A percentile compares a stretch with the other conserved stretches of the same genome.
Conservation (phyloP, 2,113 vertebrate genomes). For the Heloderma charlesbogerti region DNA sequence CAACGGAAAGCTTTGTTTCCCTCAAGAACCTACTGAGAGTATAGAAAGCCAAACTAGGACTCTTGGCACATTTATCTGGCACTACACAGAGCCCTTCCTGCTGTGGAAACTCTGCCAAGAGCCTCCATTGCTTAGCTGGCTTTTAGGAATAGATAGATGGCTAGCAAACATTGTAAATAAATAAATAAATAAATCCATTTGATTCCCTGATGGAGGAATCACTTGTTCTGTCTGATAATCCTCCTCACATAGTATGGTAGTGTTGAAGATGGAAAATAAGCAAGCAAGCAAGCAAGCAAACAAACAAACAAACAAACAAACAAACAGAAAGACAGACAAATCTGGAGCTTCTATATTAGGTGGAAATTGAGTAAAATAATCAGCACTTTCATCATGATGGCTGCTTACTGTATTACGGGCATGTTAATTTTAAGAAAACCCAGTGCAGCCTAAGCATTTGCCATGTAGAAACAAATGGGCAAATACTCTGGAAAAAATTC, state of each 20-base stretch:
- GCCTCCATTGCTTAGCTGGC: not conserved
- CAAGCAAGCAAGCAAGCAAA: too few species aligned
- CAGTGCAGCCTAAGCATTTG: not conserved
- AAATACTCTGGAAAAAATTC: not conserved
- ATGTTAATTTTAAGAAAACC: not conserved
- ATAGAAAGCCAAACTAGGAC: not conserved
- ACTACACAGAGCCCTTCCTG: not conserved
- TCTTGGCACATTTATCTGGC: not conserved
- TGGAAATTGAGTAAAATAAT: not conserved
- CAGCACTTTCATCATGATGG: not conserved
- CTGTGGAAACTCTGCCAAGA: not conserved
- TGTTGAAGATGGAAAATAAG: not conserved
- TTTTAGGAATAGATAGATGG: not conserved
- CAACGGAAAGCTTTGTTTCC: slow-evolving; percentile 17
- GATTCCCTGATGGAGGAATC: not conserved
- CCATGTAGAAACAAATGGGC: not conserved
- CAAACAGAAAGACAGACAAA: too few species aligned
- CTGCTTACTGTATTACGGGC: not conserved
- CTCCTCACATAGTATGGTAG: not conserved
- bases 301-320: too few species aligned
- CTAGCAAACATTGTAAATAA: not conserved
- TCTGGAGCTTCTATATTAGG: not conserved
- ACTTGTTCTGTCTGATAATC: not conserved
- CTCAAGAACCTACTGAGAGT: slow-evolving; percentile 2
- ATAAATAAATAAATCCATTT: too few species aligned